These are phyloP conservation scores for Hedya salicella DNA, from an alignment of 2,888 invertebrate species.

Conservation along the genomic window DNA sequence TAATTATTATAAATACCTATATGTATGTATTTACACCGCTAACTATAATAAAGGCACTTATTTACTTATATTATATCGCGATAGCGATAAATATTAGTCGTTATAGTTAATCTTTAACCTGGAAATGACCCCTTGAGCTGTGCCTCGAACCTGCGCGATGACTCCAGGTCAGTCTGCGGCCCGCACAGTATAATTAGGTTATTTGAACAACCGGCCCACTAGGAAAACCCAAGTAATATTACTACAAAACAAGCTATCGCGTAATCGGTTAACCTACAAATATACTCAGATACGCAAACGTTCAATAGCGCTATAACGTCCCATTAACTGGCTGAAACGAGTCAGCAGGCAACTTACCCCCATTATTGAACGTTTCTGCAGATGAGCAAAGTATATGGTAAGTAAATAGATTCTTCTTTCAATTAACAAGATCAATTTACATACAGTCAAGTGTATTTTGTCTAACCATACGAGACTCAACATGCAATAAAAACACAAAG, in stretches of 20 bases:
- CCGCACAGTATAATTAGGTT: neutral
- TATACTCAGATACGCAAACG: too few relatives aligned
- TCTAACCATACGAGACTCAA: too few relatives aligned
- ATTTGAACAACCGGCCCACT: neutral
- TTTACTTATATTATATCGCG: conserved; percentile 18
- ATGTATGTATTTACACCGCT: conserved; percentile 35
- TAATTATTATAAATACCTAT: conserved; percentile 41
- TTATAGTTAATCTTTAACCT: conserved; percentile 31
- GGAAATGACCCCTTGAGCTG: conserved; percentile 31
- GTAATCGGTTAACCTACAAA: too few relatives aligned
- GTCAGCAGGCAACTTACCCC: too few relatives aligned
- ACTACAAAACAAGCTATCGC: neutral
- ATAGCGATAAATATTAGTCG: conserved; percentile 14
- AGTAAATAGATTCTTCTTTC: too few relatives aligned
- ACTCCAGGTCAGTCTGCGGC: conserved; percentile 4
- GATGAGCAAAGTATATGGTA: too few relatives aligned
- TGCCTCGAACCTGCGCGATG: neutral
- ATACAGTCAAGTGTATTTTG: too few relatives aligned
- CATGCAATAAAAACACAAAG: too few relatives aligned
- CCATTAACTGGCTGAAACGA: too few relatives aligned
- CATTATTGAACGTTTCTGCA: too few relatives aligned
- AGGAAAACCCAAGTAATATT: neutral
- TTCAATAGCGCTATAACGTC: too few relatives aligned
- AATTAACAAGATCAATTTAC: too few relatives aligned
- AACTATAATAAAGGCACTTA: conserved; percentile 38